Evolutionary conservation across 2,797 vertebrate genomes (phyloP), one percentile per base, ranked within the genome.

Genomic region (Hydrophis major): DNA sequence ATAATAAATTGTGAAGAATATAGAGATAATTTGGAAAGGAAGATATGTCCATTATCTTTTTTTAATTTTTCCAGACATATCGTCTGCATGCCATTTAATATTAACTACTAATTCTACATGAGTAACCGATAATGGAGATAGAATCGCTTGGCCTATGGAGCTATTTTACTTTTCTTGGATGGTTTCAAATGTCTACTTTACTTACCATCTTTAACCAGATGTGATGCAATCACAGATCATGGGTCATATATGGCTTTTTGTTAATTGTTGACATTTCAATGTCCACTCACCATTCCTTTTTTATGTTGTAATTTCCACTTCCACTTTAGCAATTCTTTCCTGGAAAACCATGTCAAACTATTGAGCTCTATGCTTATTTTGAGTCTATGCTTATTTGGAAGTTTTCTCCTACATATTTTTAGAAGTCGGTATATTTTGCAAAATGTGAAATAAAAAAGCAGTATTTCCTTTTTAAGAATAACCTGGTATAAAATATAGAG

Each of bases 211-310:
- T 56, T 83, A 86, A 93, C 32, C 50, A 83, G 59, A 89, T 22
- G 6, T 42, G 57, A 83, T 91, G 47, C 63, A 78, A 63, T 86
- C n/a, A 89, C 7, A 47, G 69, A 60, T 88, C 90, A 88, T 78
- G 83, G 47, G n/a, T 91, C 87, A 61, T 56, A 32, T 83, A 28
- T n/a, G 66, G 74, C 37, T 86, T 42, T 37, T 60, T 78, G 66
- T 86, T n/a, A 32, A 91, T n/a, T 86, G 63, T 55, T 91, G 66
- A 86, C 90, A 91, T 89, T 93, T 93, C 90, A 93, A 56, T 86
- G 69, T 91, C 86, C 86, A 86, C 6, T 28, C 50, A 91, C n/a
- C 61, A 57, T 91, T 91, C 78, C 28, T 18, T 57, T 74, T 53
- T 27, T 14, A 57, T 66, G 55, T 55, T 91, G 8, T 56, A 88